Percentiles rank a stretch among this genome's conserved stretches.
phyloP scores from a whole-genome alignment of 2,113 vertebrate genomes.

The Saimiri boliviensis region DNA sequence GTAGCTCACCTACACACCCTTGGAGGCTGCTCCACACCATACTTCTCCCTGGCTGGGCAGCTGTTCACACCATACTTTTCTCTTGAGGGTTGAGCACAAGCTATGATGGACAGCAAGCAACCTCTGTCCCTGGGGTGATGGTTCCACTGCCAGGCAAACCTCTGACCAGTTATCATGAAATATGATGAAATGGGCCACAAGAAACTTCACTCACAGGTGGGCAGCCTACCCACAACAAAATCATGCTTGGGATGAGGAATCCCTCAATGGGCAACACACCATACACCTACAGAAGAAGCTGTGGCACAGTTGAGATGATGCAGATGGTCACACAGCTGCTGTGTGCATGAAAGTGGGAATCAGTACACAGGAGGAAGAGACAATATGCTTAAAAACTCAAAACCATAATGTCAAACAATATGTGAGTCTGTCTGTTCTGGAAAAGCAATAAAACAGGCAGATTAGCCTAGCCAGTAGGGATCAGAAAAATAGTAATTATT shows the following conservation, averaged over 20 bases:
- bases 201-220: not conserved
- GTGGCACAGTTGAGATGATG: not conserved
- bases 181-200: not conserved
- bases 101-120: not conserved
- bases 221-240: not conserved
- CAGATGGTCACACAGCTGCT: conserved; percentile 38
- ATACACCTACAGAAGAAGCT: not conserved
- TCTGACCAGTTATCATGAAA: not conserved
- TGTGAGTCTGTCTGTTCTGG: not conserved
- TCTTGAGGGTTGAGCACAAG: not conserved
- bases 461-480: not conserved
- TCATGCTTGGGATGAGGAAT: not conserved
- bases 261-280: not conserved
- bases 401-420: not conserved
- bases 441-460: conserved; percentile 35
- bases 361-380: not conserved
- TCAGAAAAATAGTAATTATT: not conserved
- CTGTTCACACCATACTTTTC: not conserved
- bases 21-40: not conserved
- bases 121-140: not conserved
- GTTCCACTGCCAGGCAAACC: not conserved
- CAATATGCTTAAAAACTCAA: not conserved
- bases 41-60: not conserved
- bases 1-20: not conserved
- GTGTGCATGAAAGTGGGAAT: not conserved